phyloP scores from a whole-genome alignment of 2,797 vertebrate genomes.

The Pseudochaenichthys georgianus region DNA sequence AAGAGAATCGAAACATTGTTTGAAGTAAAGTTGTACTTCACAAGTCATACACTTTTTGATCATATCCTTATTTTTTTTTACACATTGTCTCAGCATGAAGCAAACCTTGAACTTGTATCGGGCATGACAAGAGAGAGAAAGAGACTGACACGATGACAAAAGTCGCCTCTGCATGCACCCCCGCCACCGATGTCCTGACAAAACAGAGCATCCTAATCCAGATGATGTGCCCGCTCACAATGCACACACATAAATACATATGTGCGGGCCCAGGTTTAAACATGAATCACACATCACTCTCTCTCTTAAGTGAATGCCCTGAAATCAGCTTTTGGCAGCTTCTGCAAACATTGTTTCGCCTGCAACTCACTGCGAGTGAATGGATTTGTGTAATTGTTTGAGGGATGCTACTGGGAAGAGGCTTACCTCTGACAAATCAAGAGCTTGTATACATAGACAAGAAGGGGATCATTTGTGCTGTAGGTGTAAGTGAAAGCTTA shows the following conservation, averaged over 20 bases:
- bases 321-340: conserved; percentile 52
- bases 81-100: conserved; percentile 21
- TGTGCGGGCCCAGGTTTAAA: conserved; percentile 43
- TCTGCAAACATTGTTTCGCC: conserved; percentile 23
- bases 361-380: conserved; percentile 38
- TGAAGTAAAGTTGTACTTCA: conserved; percentile 5
- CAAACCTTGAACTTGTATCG: conserved; percentile 38
- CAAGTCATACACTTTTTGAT: background rate
- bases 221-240: conserved; percentile 73
- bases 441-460: conserved; percentile 15
- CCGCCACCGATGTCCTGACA: conserved; percentile 73
- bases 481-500: conserved; percentile 19
- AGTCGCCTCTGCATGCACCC: conserved; percentile 49
- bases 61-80: background rate
- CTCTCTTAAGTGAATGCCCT: conserved; percentile 46
- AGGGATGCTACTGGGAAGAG: conserved; percentile 46
- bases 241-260: conserved; percentile 49
- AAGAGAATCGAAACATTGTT: conserved; percentile 18
- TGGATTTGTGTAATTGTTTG: conserved; percentile 39
- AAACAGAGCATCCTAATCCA: conserved; percentile 80
- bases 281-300: conserved; percentile 15
- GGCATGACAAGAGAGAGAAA: background rate
- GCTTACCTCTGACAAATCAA: conserved; percentile 48
- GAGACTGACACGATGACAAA: conserved; percentile 67
- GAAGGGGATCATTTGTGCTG: conserved; percentile 28